Evolutionary conservation across 2,113 vertebrate species (phyloP).

Genomic region (Bothrops jararaca): DNA sequence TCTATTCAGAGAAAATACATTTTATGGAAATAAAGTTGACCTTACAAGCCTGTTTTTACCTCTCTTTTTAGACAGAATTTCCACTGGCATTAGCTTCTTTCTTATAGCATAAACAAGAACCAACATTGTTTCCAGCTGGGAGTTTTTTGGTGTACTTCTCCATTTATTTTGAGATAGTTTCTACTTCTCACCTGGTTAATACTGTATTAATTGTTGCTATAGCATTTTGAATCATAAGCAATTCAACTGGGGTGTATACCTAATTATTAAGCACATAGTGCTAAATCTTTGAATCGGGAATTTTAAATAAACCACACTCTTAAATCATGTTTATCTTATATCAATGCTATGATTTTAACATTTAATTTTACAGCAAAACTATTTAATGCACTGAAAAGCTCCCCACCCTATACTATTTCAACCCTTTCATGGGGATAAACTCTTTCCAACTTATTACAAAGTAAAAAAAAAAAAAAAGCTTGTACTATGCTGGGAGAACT

Average conservation of each 20-base stretch:
- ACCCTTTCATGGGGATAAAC: not conserved
- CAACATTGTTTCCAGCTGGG: not conserved
- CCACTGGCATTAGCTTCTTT: not conserved
- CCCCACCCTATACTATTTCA: not conserved
- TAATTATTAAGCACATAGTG: not conserved
- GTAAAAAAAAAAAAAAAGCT: not conserved
- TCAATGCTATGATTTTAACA: not conserved
- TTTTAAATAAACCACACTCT: not conserved
- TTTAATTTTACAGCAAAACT: not conserved
- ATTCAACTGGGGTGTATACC: not conserved
- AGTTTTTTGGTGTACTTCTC: not conserved
- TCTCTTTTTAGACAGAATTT: not conserved
- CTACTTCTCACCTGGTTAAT: constrained; percentile 12
- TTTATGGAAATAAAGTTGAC: not conserved
- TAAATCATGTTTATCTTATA: constrained; percentile 14
- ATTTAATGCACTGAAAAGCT: not conserved
- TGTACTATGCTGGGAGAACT: not conserved
- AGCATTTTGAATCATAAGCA: not conserved
- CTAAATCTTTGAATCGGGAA: not conserved
- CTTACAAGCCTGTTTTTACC: not conserved
- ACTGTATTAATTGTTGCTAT: constrained; percentile 19
- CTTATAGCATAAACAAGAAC: not conserved
- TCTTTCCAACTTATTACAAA: not conserved
- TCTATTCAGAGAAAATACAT: not conserved
- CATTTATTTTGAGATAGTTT: constrained; percentile 8